A percentile compares a stretch with the other conserved stretches of the same genome.
Conservation (phyloP, 2,113 vertebrate genomes). For the Symphodus melops region DNA sequence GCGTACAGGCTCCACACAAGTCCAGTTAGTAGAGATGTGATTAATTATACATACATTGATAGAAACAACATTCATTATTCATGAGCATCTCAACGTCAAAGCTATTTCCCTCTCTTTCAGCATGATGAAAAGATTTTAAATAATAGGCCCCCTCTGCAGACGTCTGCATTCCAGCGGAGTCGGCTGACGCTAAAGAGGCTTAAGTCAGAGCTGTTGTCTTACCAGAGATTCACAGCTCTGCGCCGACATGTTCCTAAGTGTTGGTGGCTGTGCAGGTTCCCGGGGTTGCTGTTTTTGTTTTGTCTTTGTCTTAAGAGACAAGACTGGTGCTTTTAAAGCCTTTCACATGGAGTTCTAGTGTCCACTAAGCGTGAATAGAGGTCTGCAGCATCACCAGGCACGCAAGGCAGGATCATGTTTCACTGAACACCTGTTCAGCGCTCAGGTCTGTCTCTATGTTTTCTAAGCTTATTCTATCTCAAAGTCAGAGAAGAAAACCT, state of each 20-base stretch:
- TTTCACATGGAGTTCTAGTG: constrained; percentile 48
- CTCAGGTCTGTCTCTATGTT: constrained; percentile 16
- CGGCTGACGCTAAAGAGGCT: constrained; percentile 73
- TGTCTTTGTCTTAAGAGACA: constrained; percentile 61
- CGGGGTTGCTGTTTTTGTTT: constrained; percentile 58
- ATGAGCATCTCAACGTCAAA: constrained; percentile 81
- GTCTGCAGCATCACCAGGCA: constrained; percentile 26
- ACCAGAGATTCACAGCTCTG: constrained; percentile 53
- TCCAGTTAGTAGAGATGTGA: constrained; percentile 80
- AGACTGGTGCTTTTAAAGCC: constrained; percentile 57
- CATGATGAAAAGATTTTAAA: constrained; percentile 84
- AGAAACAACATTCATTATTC: constrained; percentile 84
- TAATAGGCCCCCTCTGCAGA: constrained; percentile 78
- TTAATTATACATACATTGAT: constrained; percentile 88
- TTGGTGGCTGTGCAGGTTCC: constrained; percentile 57
- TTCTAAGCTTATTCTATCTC: constrained; percentile 38
- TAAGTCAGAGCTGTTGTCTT: constrained; percentile 74
- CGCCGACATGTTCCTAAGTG: constrained; percentile 52
- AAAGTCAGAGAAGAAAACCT: constrained; percentile 48
- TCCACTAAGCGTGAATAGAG: constrained; percentile 50
- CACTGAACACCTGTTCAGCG: constrained; percentile 69
- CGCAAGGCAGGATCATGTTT: constrained; percentile 42
- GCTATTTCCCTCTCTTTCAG: constrained; percentile 79
- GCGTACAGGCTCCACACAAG: constrained; percentile 75
- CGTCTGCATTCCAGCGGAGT: constrained; percentile 79